Base-by-base conservation (phyloP, 2,888 invertebrate species). In the Lepidocyrtoides sp. region DNA sequence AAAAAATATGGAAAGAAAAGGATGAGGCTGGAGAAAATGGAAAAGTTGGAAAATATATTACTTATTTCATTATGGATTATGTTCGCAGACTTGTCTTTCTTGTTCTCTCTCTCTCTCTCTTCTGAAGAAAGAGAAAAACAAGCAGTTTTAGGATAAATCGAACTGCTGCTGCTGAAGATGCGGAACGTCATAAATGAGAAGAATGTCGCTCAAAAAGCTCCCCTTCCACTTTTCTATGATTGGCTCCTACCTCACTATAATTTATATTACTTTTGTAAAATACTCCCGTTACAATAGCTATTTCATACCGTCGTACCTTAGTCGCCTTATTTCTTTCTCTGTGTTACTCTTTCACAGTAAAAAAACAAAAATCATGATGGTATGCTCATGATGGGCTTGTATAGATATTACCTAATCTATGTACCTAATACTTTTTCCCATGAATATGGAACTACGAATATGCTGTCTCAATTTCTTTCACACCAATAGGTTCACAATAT, bases 21-120 rank as follows among this genome's bases (percentile, higher is more conserved):
- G 63, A 87, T 77, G 87, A 75, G 36, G 54, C 51, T 81, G 54
- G 54, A 63, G 77, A 79, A 87, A 87, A 87, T 87, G 87, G 87
- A 87, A 87, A 87, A 87, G 87, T 87, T 87, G 87, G 87, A 87
- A 87, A 87, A 87, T 79, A 87, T 77, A 77, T 87, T 87, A 48
- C 63, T 77, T 77, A 77, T 77, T 77, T 77, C 77, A 77, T 77
- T 77, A 77, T 77, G 77, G 77, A 87, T 79, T 79, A 77, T 87
- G 48, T 44, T 75, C 23, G 60, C 51, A 51, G 51, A 77, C 77
- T 77, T 77, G 77, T 77, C 77, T 36, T 72, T 41, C 72, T 77
- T 77, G 26, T n/a, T 77, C 54, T n/a, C 29, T 29, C 17, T 51
- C 29, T 44, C 20, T 12, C n/a, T 29, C 2, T 66, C 17, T 1